Evolutionary conservation across 2,888 invertebrate species (phyloP), one percentile per base, ranked within the genome.

Genomic region (Sthenelais limicola): DNA sequence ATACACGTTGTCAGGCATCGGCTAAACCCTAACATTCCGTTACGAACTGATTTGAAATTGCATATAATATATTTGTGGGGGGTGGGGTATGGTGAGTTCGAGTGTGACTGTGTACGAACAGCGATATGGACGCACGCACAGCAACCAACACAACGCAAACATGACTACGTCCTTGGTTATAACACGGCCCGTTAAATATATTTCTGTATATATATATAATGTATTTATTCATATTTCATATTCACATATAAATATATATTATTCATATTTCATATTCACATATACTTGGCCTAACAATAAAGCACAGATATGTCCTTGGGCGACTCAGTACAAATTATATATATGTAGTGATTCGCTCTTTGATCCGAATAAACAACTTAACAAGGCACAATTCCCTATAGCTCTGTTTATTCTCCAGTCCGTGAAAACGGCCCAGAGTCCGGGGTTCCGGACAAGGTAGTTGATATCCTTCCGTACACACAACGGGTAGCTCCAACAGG

Each of bases 271-370:
- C n/a, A n/a, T n/a, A n/a, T n/a, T n/a, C n/a, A n/a, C n/a, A n/a
- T n/a, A n/a, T 56, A 56, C 56, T 56, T 15, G 56, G 56, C 56
- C 56, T 56, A 56, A n/a, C 56, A 5, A 33, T 12, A 56, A 33
- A 68, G 68, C 68, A 68, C 68, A 68, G 68, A 68, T 68, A 68
- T 68, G 68, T 68, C 48, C 68, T 32, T 49, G 33, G 33, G 9
- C 15, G 68, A 48, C 51, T 68, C 48, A 21, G 32, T 68, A 68
- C 48, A 68, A 68, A n/a, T n/a, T n/a, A n/a, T n/a, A n/a, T n/a
- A n/a, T n/a, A n/a, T n/a, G n/a, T n/a, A n/a, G n/a, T n/a, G n/a
- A n/a, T n/a, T n/a, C n/a, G n/a, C n/a, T n/a, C n/a, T n/a, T n/a
- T n/a, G n/a, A n/a, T n/a, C n/a, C n/a, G n/a, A n/a, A n/a, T n/a